Base-by-base conservation (phyloP, 2,797 vertebrate species). In the Thamnophis elegans region DNA sequence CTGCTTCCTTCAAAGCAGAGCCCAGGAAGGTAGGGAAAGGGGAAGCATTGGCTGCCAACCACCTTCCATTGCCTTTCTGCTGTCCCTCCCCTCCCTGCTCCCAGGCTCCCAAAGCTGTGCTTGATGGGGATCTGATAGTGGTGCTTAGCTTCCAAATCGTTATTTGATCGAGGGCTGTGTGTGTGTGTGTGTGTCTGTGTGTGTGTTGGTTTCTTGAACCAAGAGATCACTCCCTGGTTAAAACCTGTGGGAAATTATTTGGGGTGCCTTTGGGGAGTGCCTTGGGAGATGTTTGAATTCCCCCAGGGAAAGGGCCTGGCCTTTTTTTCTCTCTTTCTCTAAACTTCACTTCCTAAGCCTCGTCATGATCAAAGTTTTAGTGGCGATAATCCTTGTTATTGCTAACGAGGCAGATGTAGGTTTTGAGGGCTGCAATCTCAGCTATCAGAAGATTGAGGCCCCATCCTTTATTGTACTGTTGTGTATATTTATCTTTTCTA, bases 391-490 rank as follows among this genome's bases (percentile, higher is more conserved):
- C 36, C 25, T 85, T 32, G 18, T 60, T 60, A 22, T 62, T 20
- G 28, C 13, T 5, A 32, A 22, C 10, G 2, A 58, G 56, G 58
- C 82, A 62, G 82, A 16, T 53, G 25, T 42, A 42, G 13, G 16
- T 55, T n/a, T n/a, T 53, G 62, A 8, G 73, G n/a, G 5, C 54
- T 73, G 26, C 26, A n/a, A 25, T 59, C 25, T 55, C 54, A 51
- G 58, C 53, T 28, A 13, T 82, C 5, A 7, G n/a, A 26, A 32
- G 18, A 7, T 25, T 51, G 55, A 42, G 88, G 59, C 5, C 22
- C 47, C 54, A 13, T 26, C 53, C 5, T 14, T 91, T 55, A 90
- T 53, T 4, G 1, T 0, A 0, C 32, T 78, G 5, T 87, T 89
- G 78, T 0, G 1, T 10, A 11, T 53, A n/a, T 42, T 58, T 42